Evolutionary conservation across 2,888 invertebrate species (phyloP).

Genomic region (Alloplasta piceator): DNA sequence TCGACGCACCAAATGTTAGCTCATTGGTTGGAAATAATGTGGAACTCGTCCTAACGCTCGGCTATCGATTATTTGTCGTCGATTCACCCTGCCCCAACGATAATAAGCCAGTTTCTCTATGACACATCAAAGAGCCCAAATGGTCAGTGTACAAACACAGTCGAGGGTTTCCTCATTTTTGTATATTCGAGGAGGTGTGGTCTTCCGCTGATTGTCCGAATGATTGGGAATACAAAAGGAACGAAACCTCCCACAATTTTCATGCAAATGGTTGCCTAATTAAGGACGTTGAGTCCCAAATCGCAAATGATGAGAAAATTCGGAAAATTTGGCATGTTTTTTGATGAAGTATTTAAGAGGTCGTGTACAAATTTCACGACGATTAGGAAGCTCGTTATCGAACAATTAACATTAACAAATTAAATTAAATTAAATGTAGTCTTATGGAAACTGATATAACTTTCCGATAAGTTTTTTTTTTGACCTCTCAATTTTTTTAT

Average conservation of each 20-base stretch:
- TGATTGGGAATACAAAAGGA: no score
- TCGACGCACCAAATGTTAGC: slow-evolving; percentile 67
- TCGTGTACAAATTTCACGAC: no score
- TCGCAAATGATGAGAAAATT: no score
- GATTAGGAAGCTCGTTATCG: no score
- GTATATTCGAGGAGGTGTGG: slow-evolving; percentile 70
- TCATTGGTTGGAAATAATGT: slow-evolving; percentile 73
- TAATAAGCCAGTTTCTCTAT: slow-evolving; percentile 63
- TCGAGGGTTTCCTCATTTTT: slow-evolving; percentile 43
- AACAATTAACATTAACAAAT: no score
- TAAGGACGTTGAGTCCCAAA: no score
- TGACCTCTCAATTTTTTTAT: no score
- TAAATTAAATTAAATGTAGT: no score
- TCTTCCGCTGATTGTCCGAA: slow-evolving; percentile 55
- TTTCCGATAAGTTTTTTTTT: no score
- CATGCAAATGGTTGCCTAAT: slow-evolving; percentile 37
- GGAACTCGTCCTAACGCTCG: slow-evolving; percentile 42
- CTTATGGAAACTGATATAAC: no score
- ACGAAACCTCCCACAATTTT: slow-evolving; percentile 58
- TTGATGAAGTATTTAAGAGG: no score
- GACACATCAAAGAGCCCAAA: slow-evolving; percentile 30
- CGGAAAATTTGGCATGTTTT: no score
- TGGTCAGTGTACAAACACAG: slow-evolving; percentile 36
- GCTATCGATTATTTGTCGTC: slow-evolving; percentile 76
- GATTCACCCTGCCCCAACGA: slow-evolving; percentile 69